Evolutionary conservation across 1,140 invertebrate genomes (phyloP).

Genomic region (Drosophila lini): DNA sequence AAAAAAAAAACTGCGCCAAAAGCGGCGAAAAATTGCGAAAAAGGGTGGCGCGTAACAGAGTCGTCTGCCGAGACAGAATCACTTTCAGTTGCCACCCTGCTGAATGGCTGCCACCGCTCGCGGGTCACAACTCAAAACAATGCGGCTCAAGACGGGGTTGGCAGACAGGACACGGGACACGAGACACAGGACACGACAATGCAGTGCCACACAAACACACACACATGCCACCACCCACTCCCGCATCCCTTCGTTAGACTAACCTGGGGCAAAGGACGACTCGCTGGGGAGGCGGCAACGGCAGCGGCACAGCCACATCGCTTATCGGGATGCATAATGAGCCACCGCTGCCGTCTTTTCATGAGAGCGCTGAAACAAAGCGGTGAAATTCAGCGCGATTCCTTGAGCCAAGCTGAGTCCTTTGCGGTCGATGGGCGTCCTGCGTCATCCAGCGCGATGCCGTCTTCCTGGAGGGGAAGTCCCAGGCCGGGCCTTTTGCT

Average conservation of each 20-base stretch:
- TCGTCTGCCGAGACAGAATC: conserved; percentile 53
- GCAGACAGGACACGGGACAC: conserved; percentile 40
- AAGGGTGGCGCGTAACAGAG: conserved; percentile 70
- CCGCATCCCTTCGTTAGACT: conserved; percentile 38
- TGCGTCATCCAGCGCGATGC: conserved; percentile 6
- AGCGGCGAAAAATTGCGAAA: conserved; percentile 59
- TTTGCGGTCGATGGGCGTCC: conserved; percentile 13
- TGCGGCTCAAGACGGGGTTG: conserved; percentile 66
- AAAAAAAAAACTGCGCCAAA: conserved; percentile 70
- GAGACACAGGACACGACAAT: conserved; percentile 34
- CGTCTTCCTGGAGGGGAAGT: conserved; percentile 21
- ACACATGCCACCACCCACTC: conserved; percentile 33
- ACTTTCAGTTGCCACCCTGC: conserved; percentile 63
- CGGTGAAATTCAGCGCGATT: conserved; percentile 80
- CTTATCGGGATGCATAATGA: conserved; percentile 80
- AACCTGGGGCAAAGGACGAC: conserved; percentile 76
- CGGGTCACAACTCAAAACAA: conserved; percentile 62
- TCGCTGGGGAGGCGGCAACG: conserved; percentile 67
- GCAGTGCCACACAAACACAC: conserved; percentile 21
- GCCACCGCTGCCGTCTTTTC: conserved; percentile 78
- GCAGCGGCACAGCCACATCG: conserved; percentile 52
- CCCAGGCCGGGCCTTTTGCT: conserved; percentile 35
- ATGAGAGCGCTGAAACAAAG: conserved; percentile 73
- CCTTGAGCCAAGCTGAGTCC: conserved; percentile 48
- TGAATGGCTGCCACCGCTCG: conserved; percentile 59